Conservation (phyloP, 2,888 invertebrate species). For the Eurytoma adleriae region DNA sequence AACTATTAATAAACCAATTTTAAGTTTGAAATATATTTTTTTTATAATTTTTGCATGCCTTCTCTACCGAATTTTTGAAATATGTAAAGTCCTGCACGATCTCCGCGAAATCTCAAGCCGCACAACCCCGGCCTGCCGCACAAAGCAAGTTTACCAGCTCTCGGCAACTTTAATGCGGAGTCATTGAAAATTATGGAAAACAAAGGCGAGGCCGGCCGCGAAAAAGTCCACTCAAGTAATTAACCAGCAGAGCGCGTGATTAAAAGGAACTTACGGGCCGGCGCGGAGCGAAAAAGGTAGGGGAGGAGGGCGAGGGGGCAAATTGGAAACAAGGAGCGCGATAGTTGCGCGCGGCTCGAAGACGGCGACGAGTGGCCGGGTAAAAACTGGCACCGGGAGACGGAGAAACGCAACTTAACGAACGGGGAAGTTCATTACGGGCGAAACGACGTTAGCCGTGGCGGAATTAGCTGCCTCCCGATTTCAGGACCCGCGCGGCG, state of each 20-base stretch:
- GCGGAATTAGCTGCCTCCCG: constrained; percentile 73
- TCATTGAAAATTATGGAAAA: constrained; percentile 16
- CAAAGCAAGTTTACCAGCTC: not conserved
- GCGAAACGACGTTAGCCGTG: constrained; percentile 75
- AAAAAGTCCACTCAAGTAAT: constrained; percentile 37
- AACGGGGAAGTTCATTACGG: constrained; percentile 76
- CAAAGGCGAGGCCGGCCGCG: constrained; percentile 3
- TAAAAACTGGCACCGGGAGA: constrained; percentile 62
- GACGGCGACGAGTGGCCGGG: not conserved
- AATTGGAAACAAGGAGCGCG: constrained; percentile 48
- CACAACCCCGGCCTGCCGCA: too few species aligned
- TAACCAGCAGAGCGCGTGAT: constrained; percentile 30
- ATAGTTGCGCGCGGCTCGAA: constrained; percentile 29
- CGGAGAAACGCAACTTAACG: constrained; percentile 74
- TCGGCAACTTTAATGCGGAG: not conserved
- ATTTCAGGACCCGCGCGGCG: constrained; percentile 61
- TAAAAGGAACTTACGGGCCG: constrained; percentile 32
- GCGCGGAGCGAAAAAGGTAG: not conserved
- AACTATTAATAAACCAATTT: too few species aligned
- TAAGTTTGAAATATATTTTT: too few species aligned
- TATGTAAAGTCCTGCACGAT: too few species aligned
- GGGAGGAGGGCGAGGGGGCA: not conserved
- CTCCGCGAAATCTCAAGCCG: too few species aligned
- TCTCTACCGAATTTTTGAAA: too few species aligned
- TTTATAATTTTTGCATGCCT: too few species aligned